phyloP scores from a whole-genome alignment of 2,888 invertebrate species.

The Rhingia campestris region DNA sequence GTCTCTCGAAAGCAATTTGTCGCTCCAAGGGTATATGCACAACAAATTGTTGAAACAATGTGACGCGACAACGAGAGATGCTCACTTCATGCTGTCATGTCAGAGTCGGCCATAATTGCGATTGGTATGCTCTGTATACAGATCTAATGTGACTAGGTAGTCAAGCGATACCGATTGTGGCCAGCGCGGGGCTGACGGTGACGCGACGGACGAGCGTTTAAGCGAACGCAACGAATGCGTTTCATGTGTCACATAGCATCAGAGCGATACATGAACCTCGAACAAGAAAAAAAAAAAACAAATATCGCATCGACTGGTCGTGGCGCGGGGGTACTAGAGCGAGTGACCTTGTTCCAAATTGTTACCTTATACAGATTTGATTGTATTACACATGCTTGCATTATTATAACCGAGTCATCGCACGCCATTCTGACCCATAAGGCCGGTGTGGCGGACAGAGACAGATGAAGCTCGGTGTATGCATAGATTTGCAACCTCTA shows the following conservation, averaged over 20 bases:
- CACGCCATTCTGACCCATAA: conserved; percentile 64
- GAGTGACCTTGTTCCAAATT: conserved; percentile 72
- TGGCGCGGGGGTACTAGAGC: conserved; percentile 53
- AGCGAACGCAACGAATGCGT: conserved; percentile 49
- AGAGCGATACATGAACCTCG: conserved; percentile 40
- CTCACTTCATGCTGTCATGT: conserved; percentile 66
- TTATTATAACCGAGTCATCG: conserved; percentile 17
- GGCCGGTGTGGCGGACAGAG: conserved; percentile 14
- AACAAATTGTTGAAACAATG: conserved; percentile 68
- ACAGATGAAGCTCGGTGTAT: conserved; percentile 47
- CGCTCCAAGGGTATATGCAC: conserved; percentile 60
- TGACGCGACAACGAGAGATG: conserved; percentile 63
- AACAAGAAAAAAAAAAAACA: background rate
- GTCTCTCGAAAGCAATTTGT: conserved; percentile 59
- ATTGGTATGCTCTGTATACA: conserved; percentile 59
- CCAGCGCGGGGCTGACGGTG: background rate
- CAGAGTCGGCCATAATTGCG: conserved; percentile 60
- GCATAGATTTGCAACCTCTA: conserved; percentile 54
- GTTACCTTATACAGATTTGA: conserved; percentile 66
- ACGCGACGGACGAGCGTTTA: background rate
- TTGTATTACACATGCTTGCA: conserved; percentile 53
- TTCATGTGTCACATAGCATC: conserved; percentile 60
- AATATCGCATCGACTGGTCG: conserved; percentile 3
- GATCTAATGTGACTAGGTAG: conserved; percentile 50
- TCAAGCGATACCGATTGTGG: background rate